phyloP scores from a whole-genome alignment of 1,140 invertebrate genomes.

The Zaprionus davidi region DNA sequence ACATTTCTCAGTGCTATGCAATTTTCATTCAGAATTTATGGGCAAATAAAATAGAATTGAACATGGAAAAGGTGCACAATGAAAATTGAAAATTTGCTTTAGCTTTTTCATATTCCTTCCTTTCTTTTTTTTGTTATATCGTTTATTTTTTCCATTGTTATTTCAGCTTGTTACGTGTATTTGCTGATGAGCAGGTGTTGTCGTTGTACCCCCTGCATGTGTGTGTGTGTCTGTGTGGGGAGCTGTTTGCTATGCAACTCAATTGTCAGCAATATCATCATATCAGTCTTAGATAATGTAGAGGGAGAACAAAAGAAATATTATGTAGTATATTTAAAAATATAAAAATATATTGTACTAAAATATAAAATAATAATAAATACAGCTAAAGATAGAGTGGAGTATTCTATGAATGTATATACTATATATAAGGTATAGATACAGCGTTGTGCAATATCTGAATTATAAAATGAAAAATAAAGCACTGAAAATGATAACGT shows the following conservation, averaged over 20 bases:
- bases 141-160: constrained; percentile 4
- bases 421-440: background rate
- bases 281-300: background rate
- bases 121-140: constrained; percentile 32
- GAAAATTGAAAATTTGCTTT: constrained; percentile 65
- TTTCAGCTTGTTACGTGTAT: constrained; percentile 32
- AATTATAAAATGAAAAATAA: background rate
- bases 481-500: constrained; percentile 12
- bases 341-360: background rate
- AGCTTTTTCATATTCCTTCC: constrained; percentile 25
- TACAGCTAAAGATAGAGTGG: background rate
- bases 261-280: constrained; percentile 13
- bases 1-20: constrained; percentile 65
- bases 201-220: background rate
- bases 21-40: constrained; percentile 80
- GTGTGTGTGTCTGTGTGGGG: background rate
- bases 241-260: constrained; percentile 28
- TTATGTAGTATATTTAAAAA: background rate
- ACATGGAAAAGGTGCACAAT: constrained; percentile 66
- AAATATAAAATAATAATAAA: background rate
- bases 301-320: too few relatives aligned
- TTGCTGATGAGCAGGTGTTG: constrained; percentile 39
- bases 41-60: constrained; percentile 73
- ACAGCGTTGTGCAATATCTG: constrained; percentile 7
- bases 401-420: background rate